Evolutionary conservation across 2,797 vertebrate species (phyloP).

Genomic region (Aythya fuligula): DNA sequence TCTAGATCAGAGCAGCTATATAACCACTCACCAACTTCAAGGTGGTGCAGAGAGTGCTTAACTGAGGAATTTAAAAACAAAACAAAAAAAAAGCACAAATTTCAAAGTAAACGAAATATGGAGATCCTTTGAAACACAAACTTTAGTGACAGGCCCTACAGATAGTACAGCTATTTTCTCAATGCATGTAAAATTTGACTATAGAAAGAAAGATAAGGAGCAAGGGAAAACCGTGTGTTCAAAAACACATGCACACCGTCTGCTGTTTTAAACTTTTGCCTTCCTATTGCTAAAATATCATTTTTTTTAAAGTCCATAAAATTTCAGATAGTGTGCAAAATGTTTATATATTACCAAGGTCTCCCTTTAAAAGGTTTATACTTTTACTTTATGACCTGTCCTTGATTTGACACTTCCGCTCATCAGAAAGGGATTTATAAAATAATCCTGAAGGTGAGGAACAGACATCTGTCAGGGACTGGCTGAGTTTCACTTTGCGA

Average conservation of each 20-base stretch:
- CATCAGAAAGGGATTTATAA: constrained; percentile 89
- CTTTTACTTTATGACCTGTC: constrained; percentile 88
- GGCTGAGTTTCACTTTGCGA: constrained; percentile 82
- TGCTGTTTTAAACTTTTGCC: constrained; percentile 77
- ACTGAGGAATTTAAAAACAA: constrained; percentile 57
- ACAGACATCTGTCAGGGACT: constrained; percentile 84
- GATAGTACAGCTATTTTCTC: constrained; percentile 55
- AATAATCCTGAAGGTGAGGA: constrained; percentile 87
- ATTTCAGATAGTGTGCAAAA: constrained; percentile 85
- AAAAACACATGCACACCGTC: constrained; percentile 55
- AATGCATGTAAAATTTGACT: constrained; percentile 42
- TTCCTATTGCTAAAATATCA: constrained; percentile 79
- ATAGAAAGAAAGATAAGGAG: constrained; percentile 56
- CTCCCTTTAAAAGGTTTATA: constrained; percentile 87
- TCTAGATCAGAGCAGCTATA: constrained; percentile 40
- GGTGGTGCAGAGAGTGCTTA: constrained; percentile 34
- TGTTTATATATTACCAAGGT: constrained; percentile 87
- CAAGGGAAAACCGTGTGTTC: constrained; percentile 2
- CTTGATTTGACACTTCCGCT: constrained; percentile 88
- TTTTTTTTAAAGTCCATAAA: constrained; percentile 83
- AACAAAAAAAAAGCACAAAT: constrained; percentile 40
- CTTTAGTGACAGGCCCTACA: constrained; percentile 57
- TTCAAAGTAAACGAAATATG: constrained; percentile 61
- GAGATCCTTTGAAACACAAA: constrained; percentile 60
- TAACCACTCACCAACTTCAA: constrained; percentile 48